Evolutionary conservation across 2,113 vertebrate species (phyloP).

Genomic region (Lagenorhynchus albirostris): DNA sequence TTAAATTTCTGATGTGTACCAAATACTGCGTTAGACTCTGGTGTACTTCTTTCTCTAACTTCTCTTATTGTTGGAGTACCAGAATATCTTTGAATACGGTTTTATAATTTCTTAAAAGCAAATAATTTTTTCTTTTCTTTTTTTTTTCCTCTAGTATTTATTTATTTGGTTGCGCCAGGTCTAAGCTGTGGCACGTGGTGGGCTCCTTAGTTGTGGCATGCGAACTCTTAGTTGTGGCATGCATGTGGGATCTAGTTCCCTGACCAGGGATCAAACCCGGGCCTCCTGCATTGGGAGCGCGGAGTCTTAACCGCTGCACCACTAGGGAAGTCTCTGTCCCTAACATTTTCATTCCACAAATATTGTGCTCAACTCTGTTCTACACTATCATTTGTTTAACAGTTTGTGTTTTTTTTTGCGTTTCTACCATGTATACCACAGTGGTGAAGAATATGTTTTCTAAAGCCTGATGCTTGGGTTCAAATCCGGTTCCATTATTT

Average conservation of each 20-base stretch:
- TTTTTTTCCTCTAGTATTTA: no score
- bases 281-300: no score
- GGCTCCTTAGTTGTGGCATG: no score
- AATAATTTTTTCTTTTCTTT: background rate
- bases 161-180: no score
- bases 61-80: background rate
- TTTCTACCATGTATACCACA: background rate
- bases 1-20: background rate
- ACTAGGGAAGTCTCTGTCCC: background rate
- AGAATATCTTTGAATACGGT: background rate
- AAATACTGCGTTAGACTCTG: background rate
- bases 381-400: background rate
- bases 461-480: background rate
- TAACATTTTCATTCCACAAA: background rate
- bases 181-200: no score
- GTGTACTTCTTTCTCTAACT: background rate
- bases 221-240: no score
- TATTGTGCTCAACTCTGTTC: background rate
- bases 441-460: background rate
- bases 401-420: background rate
- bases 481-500: background rate
- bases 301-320: no score
- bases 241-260: no score
- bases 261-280: no score
- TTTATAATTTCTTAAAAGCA: background rate